These are phyloP conservation scores for Delphinapterus leucas DNA, from an alignment of 2,113 vertebrate species.

Conservation along the genomic window DNA sequence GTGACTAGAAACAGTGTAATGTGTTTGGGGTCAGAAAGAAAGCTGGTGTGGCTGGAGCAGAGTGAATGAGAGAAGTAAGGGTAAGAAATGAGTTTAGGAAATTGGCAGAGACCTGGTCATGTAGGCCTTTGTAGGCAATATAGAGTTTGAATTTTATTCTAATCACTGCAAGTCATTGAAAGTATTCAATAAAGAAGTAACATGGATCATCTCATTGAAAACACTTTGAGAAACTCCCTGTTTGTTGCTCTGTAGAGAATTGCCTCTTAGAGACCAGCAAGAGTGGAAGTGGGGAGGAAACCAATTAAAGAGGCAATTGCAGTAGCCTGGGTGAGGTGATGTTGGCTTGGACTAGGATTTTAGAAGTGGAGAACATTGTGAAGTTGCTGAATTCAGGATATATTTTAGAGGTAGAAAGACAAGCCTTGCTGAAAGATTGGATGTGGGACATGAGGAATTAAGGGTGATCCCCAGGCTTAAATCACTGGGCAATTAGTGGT, in stretches of 20 bases:
- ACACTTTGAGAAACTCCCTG: neutral
- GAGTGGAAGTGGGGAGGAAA: neutral
- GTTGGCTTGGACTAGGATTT: neutral
- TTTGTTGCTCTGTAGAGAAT: neutral
- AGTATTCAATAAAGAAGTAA: neutral
- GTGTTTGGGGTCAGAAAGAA: neutral
- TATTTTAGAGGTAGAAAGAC: neutral
- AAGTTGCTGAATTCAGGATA: neutral
- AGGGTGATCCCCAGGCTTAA: neutral
- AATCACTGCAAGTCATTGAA: neutral
- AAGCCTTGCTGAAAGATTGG: neutral
- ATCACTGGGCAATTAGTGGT: neutral
- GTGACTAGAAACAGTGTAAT: neutral
- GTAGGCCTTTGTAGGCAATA: neutral
- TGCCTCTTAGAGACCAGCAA: neutral
- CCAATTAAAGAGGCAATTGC: neutral
- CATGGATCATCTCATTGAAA: neutral
- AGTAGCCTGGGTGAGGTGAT: neutral
- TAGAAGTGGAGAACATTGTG: neutral
- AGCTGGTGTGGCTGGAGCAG: neutral
- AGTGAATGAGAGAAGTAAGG: neutral
- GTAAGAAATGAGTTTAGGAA: neutral
- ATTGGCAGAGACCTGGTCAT: neutral
- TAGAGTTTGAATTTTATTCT: conserved; percentile 35
- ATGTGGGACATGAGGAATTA: neutral